Evolutionary conservation across 2,888 invertebrate species (phyloP), one percentile per base, ranked within the genome.

Genomic region (Cenopis cana): DNA sequence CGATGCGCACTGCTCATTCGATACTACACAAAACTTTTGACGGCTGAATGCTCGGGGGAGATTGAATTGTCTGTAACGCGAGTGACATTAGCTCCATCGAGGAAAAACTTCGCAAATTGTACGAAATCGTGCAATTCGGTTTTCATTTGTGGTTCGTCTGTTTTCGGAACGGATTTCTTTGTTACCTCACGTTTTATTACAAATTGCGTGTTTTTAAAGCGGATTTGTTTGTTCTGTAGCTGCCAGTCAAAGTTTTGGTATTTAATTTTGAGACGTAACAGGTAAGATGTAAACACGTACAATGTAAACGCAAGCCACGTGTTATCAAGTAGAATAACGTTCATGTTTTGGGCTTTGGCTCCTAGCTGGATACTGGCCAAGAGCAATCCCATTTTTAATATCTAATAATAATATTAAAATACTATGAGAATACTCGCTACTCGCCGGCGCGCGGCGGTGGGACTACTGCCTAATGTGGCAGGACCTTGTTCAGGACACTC

Each of bases 61-160:
- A 60, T 66, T 60, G 36, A 29, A 5, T 18, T 20, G 33, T n/a
- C 36, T 24, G 54, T 55, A 66, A 66, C 60, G 65, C 14, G 70
- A 70, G 49, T 55, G 17, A 24, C 67, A 67, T 57, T 49, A 50
- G 57, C 36, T 20, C 18, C 54, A 36, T 46, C 33, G 46, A 54
- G 41, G 59, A 36, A 69, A 64, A 70, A 69, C 29, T 64, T 69
- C 38, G n/a, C n/a, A 33, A 69, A 64, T 55, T 55, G 68, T 56
- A 38, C 38, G 36, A 59, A 57, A 67, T 41, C 17, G 52, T 29
- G 38, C 29, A 69, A 69, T 52, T 69, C 33, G 33, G 38, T 24
- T 60, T 68, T 64, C 50, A 36, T 57, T 38, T 49, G 50, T 33
- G 38, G 41, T 61, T 59, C 38, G 50, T 38, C 18, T 33, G 29